Conservation (phyloP, 2,797 vertebrate species). For the Vipera latastei region DNA sequence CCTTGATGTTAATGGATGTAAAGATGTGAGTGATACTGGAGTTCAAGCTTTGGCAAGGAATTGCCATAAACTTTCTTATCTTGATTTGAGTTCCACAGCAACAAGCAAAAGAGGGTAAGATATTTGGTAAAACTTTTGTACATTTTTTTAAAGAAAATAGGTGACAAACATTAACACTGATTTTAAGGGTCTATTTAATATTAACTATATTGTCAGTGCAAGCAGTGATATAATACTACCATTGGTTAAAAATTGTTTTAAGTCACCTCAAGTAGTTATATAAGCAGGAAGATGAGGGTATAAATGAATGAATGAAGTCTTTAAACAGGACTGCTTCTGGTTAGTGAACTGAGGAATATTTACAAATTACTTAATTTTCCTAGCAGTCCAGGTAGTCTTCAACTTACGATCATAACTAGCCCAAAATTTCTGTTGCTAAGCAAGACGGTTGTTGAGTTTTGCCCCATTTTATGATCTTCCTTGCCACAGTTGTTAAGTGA, state of each 20-base stretch:
- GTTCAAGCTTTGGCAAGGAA: constrained; percentile 64
- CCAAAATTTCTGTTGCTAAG: background rate
- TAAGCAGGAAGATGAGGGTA: background rate
- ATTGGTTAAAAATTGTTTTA: background rate
- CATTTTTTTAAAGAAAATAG: background rate
- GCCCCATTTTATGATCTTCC: background rate
- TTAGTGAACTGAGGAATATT: background rate
- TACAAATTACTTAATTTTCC: background rate
- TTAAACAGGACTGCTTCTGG: background rate
- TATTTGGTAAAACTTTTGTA: background rate
- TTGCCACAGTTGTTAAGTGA: background rate
- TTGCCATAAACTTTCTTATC: constrained; percentile 61
- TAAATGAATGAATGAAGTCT: background rate
- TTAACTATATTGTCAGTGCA: background rate
- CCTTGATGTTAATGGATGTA: constrained; percentile 70
- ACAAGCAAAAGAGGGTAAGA: constrained; percentile 65
- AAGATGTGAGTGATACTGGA: constrained; percentile 65
- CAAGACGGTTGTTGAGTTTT: background rate
- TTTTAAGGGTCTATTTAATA: background rate
- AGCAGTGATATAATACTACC: background rate
- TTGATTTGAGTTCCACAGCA: constrained; percentile 70
- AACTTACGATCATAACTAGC: background rate
- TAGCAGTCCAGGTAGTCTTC: background rate
- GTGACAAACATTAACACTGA: background rate
- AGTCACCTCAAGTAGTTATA: background rate